Percentiles rank a stretch among this genome's conserved stretches.
These are phyloP conservation scores for Phasia obesa DNA, from an alignment of 2,888 invertebrate genomes.

Conservation along the genomic window DNA sequence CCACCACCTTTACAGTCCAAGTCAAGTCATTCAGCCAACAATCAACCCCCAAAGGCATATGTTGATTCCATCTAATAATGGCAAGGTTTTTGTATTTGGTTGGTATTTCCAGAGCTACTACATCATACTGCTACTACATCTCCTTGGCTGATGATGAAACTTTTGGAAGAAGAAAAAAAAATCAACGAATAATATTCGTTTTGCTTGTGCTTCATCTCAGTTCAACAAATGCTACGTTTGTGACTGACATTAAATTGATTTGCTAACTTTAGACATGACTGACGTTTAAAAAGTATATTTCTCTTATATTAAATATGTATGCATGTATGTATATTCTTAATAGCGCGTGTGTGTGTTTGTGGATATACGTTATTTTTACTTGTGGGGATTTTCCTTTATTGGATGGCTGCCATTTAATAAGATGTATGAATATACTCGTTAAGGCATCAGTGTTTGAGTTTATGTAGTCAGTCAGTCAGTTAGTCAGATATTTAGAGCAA, in stretches of 20 bases:
- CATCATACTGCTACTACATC: conserved; percentile 23
- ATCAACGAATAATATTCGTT: conserved; percentile 29
- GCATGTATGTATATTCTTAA: background rate
- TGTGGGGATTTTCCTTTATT: conserved; percentile 61
- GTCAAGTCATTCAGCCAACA: conserved; percentile 26
- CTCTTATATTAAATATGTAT: conserved; percentile 56
- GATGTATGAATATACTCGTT: conserved; percentile 49
- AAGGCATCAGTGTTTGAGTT: conserved; percentile 40
- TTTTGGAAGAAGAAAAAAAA: conserved; percentile 75
- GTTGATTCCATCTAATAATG: conserved; percentile 65
- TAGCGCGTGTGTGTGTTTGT: background rate
- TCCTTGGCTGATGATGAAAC: conserved; percentile 78
- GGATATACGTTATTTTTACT: conserved; percentile 38
- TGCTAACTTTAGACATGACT: conserved; percentile 80
- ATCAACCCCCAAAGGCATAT: conserved; percentile 58
- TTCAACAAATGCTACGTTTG: conserved; percentile 74
- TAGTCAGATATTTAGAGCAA: conserved; percentile 34
- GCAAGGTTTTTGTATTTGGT: conserved; percentile 13
- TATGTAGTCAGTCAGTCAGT: conserved; percentile 32
- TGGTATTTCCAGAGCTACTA: background rate
- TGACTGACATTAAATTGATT: conserved; percentile 81
- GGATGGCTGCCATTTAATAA: conserved; percentile 61
- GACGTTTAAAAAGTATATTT: conserved; percentile 73
- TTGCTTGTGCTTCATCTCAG: conserved; percentile 73
- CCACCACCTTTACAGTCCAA: conserved; percentile 44